Base-by-base conservation (phyloP, 2,888 invertebrate species). In the Ochropleura plecta region DNA sequence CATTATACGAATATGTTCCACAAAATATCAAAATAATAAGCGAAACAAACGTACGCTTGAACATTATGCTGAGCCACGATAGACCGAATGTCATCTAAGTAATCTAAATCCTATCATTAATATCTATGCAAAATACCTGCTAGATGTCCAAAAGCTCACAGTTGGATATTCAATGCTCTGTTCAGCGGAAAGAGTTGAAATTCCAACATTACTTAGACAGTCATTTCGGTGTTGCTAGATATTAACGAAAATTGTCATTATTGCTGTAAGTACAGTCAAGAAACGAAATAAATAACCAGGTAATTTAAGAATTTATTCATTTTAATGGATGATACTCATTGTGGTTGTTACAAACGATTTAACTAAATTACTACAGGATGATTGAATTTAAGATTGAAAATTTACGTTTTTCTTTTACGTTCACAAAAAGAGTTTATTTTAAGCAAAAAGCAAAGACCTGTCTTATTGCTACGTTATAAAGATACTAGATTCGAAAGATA, bases 51-150 rank as follows among this genome's bases (percentile, higher is more conserved):
- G 48, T 48, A 9, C 62, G 67, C 20, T 53, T 44, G 14, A 59
- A 49, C 81, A 79, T 79, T 40, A 48, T 76, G 65, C 18, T 16
- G 14, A 16, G 18, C 16, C 8, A 78, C 30, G 5, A 75, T 48
- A 53, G n/a, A 64, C 18, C 14, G 12, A 51, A 46, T 68, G 8
- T 51, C 46, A 42, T 20, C 2, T 14, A 63, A 14, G 14, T 62
- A 14, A 18, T 57, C 14, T 40, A 46, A n/a, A 42, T 5, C 1
- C 5, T 18, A 40, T 64, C 5, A 55, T 55, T 10, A 48, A 30
- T 30, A 53, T 60, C 48, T 53, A 30, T 9, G 14, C 12, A 30
- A 20, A 9, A 16, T 53, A 16, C 1, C 10, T 48, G 8, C n/a
- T 48, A 53, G n/a, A n/a, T 42, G 18, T 2, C 9, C 40, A 60